Evolutionary conservation across 2,888 invertebrate genomes (phyloP).

Genomic region (Eristalis pertinax): DNA sequence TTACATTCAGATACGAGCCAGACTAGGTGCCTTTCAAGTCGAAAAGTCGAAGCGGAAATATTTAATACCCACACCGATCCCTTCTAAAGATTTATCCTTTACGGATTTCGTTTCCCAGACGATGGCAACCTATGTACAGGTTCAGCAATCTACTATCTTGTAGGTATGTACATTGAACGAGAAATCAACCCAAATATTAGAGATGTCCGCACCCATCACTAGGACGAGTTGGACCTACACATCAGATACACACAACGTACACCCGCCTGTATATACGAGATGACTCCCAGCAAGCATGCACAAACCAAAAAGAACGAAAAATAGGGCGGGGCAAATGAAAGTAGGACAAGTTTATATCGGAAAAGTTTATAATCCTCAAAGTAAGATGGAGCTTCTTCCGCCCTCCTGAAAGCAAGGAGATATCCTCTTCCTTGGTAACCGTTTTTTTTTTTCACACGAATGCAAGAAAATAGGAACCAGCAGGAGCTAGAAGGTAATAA

Average conservation of each 20-base stretch:
- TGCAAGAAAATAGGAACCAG: constrained; percentile 55
- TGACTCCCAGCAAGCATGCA: constrained; percentile 15
- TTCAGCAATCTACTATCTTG: not conserved
- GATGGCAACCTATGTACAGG: not conserved
- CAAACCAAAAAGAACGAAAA: constrained; percentile 25
- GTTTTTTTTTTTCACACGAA: constrained; percentile 35
- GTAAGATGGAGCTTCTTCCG: constrained; percentile 49
- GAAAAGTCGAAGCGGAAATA: constrained; percentile 44
- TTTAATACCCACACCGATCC: constrained; percentile 30
- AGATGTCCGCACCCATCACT: constrained; percentile 49
- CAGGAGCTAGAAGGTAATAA: constrained; percentile 51
- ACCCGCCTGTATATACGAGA: not conserved
- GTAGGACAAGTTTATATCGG: constrained; percentile 71
- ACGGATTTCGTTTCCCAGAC: constrained; percentile 41
- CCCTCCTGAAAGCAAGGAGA: not conserved
- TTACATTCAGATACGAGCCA: too few relatives aligned
- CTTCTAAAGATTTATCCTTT: constrained; percentile 18
- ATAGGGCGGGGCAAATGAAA: constrained; percentile 19
- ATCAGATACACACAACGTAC: not conserved
- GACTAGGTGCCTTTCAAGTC: not conserved
- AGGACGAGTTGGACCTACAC: not conserved
- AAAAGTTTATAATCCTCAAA: constrained; percentile 71
- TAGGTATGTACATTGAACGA: constrained; percentile 24
- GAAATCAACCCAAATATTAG: constrained; percentile 55
- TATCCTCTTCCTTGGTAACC: constrained; percentile 57